Evolutionary conservation across 2,888 invertebrate genomes (phyloP).

Genomic region (Heliconius ismenius): DNA sequence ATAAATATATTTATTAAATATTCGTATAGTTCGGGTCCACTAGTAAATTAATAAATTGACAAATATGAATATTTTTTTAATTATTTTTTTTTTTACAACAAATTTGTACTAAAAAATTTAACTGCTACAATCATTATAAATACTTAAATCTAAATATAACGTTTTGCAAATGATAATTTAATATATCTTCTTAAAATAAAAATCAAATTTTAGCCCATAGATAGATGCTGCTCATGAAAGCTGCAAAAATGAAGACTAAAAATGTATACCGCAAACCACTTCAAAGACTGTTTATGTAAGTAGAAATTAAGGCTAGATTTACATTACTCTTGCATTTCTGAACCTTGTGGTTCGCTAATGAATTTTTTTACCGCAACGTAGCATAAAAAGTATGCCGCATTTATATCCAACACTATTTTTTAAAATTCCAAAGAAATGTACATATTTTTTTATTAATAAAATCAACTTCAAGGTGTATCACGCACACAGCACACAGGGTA

Average conservation of each 20-base stretch:
- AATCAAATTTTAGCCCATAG: background rate
- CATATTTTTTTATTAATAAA: background rate
- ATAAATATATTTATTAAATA: too few relatives aligned
- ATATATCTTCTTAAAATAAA: background rate
- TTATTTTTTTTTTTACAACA: background rate
- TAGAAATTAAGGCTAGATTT: constrained; percentile 31
- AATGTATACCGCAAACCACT: constrained; percentile 23
- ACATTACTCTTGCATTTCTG: constrained; percentile 28
- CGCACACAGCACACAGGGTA: too few relatives aligned
- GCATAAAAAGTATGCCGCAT: constrained; percentile 18
- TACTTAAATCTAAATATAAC: background rate
- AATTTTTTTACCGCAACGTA: constrained; percentile 29
- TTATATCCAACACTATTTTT: constrained; percentile 25
- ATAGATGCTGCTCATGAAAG: background rate
- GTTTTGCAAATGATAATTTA: background rate
- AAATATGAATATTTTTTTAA: background rate
- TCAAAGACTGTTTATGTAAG: constrained; percentile 33
- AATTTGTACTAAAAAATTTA: background rate
- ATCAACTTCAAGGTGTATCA: too few relatives aligned
- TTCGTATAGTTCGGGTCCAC: too few relatives aligned
- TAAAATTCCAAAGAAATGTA: background rate
- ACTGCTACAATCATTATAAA: background rate
- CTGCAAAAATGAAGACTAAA: background rate
- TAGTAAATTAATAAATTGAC: too few relatives aligned
- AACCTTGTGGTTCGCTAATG: constrained; percentile 27